These are phyloP conservation scores for Hypotaenidia okinawae DNA, from an alignment of 2,797 vertebrate species.

Conservation along the genomic window DNA sequence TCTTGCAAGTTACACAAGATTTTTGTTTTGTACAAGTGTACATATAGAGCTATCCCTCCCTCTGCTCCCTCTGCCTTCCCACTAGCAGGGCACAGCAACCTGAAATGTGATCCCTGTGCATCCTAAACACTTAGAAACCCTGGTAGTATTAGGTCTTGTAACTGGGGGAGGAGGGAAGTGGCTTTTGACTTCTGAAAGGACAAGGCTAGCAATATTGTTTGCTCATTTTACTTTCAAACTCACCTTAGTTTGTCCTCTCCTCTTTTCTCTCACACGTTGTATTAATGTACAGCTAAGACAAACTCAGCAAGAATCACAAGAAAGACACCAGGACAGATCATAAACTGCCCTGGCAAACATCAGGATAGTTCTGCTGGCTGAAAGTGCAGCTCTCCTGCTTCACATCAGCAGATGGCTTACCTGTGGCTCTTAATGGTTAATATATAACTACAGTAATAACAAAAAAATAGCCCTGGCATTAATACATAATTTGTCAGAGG, in stretches of 20 bases:
- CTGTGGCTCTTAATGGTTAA: conserved; percentile 61
- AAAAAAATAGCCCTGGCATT: conserved; percentile 10
- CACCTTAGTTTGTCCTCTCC: conserved; percentile 63
- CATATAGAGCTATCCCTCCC: not conserved
- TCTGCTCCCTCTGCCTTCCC: not conserved
- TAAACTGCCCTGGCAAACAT: conserved; percentile 16
- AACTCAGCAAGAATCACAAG: conserved; percentile 57
- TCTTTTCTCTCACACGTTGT: conserved; percentile 34
- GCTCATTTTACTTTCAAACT: conserved; percentile 60
- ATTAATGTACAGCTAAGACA: conserved; percentile 50
- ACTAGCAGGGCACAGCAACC: conserved; percentile 45
- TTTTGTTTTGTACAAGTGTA: not conserved
- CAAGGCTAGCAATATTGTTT: conserved; percentile 54
- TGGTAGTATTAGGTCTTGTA: conserved; percentile 4
- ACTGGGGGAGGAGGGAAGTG: conserved; percentile 25
- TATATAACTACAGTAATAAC: conserved; percentile 45
- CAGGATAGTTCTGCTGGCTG: not conserved
- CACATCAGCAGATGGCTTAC: conserved; percentile 34
- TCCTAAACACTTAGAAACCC: conserved; percentile 45
- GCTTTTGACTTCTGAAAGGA: conserved; percentile 58
- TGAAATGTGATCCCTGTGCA: conserved; percentile 35
- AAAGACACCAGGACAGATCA: not conserved
- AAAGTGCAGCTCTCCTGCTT: conserved; percentile 7
- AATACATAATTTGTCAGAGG: conserved; percentile 47
- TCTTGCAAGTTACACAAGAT: not conserved